Percentiles rank a stretch among this genome's conserved stretches.
Conservation (phyloP, 2,888 invertebrate genomes). For the Sinhomidia bicolor region DNA sequence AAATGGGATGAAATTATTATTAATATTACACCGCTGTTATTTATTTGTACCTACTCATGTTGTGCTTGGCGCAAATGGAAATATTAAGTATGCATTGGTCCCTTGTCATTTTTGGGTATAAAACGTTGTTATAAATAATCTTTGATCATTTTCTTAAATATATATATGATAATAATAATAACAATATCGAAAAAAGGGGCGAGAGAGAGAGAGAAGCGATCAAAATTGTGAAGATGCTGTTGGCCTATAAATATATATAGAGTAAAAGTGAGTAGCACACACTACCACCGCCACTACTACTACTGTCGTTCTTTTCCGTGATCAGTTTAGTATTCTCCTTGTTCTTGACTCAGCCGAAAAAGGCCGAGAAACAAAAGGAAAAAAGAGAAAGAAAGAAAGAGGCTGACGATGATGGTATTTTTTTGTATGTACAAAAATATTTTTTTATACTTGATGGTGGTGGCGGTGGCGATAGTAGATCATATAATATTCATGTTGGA, state of each 20-base stretch:
- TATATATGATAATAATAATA: no score
- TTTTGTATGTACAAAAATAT: background rate
- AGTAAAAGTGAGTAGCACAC: slow-evolving; percentile 25
- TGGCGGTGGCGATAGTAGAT: no score
- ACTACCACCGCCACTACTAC: slow-evolving; percentile 14
- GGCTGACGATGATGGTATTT: slow-evolving; percentile 51
- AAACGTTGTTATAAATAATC: no score
- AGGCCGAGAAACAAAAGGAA: slow-evolving; percentile 75
- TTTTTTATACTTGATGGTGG: no score
- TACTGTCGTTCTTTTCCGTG: slow-evolving; percentile 62
- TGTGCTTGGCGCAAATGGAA: no score
- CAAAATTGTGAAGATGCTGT: slow-evolving; percentile 16
- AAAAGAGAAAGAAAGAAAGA: slow-evolving; percentile 60
- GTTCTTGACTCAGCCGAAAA: slow-evolving; percentile 41
- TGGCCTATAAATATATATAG: slow-evolving; percentile 19
- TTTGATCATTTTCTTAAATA: no score
- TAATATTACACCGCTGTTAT: no score
- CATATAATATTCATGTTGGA: background rate
- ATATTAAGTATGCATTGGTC: no score
- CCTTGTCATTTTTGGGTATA: no score
- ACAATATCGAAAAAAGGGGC: background rate
- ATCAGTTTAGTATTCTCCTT: slow-evolving; percentile 29
- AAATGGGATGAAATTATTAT: no score
- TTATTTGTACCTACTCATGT: no score
- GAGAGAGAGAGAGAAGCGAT: background rate